A percentile compares a stretch with the other conserved stretches of the same genome.
phyloP scores from a whole-genome alignment of 2,888 invertebrate genomes.

The Eugnorisma glareosa region DNA sequence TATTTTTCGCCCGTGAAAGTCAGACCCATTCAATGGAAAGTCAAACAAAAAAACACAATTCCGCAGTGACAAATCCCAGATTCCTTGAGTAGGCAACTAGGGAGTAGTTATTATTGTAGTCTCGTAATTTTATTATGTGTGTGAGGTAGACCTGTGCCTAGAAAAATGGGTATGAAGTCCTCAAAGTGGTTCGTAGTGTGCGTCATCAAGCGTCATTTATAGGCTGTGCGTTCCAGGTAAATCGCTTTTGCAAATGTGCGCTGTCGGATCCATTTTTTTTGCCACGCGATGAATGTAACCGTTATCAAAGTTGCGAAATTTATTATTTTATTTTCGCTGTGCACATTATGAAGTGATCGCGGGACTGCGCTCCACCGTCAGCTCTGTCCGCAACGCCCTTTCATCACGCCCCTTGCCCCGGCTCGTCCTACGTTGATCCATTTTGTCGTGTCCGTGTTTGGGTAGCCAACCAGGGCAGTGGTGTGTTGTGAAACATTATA shows the following conservation, averaged over 20 bases:
- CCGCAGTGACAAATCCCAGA: too few relatives aligned
- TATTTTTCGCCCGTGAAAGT: too few relatives aligned
- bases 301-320: not conserved
- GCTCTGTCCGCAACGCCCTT: not conserved
- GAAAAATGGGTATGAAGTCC: not conserved
- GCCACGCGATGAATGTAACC: not conserved
- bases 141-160: not conserved
- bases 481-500: not conserved
- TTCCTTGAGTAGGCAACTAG: not conserved
- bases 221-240: not conserved
- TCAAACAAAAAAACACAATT: too few relatives aligned
- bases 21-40: too few relatives aligned
- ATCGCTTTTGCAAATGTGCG: too few relatives aligned
- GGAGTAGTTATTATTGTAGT: not conserved
- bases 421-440: not conserved
- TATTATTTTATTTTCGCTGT: not conserved
- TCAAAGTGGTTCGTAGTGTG: not conserved
- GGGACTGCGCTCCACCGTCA: not conserved
- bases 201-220: not conserved
- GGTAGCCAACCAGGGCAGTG: not conserved
- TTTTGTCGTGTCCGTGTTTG: not conserved
- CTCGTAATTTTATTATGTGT: not conserved
- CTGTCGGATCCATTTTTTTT: too few relatives aligned
- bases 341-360: not conserved
- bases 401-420: not conserved